Evolutionary conservation across 2,113 vertebrate genomes (phyloP).

Genomic region (Eidolon helvum): DNA sequence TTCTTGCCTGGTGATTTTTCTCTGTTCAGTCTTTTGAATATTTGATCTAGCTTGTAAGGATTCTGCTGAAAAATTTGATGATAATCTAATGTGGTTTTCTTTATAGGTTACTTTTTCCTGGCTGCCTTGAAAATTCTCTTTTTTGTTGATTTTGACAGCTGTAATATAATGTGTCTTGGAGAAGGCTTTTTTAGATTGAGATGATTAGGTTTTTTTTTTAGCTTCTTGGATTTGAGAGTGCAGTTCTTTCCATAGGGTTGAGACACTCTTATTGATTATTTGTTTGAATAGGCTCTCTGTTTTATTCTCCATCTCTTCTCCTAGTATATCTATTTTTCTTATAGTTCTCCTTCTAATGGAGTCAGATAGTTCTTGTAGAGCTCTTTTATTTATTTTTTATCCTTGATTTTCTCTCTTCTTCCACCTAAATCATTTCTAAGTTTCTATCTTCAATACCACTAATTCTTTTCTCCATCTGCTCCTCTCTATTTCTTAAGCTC

Average conservation of each 20-base stretch:
- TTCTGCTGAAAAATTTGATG: background rate
- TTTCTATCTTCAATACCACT: background rate
- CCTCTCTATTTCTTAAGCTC: background rate
- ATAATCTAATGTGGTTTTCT: background rate
- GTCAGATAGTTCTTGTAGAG: background rate
- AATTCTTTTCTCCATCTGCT: background rate
- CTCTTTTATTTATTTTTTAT: background rate
- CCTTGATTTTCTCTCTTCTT: background rate
- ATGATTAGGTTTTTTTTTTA: background rate
- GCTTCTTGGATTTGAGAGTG: background rate
- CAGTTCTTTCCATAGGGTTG: background rate
- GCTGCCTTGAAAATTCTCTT: background rate
- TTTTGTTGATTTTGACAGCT: background rate
- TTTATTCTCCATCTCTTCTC: background rate
- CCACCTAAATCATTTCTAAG: background rate
- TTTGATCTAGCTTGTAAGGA: background rate
- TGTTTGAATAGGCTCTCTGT: background rate
- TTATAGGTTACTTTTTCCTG: background rate
- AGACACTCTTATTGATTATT: background rate
- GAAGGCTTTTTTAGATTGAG: background rate
- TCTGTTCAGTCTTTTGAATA: background rate
- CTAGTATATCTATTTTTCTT: background rate
- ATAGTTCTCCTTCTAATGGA: background rate
- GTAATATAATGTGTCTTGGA: background rate
- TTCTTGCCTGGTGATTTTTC: background rate